Evolutionary conservation across 2,113 vertebrate species (phyloP).

Genomic region (Laticauda laticaudata): DNA sequence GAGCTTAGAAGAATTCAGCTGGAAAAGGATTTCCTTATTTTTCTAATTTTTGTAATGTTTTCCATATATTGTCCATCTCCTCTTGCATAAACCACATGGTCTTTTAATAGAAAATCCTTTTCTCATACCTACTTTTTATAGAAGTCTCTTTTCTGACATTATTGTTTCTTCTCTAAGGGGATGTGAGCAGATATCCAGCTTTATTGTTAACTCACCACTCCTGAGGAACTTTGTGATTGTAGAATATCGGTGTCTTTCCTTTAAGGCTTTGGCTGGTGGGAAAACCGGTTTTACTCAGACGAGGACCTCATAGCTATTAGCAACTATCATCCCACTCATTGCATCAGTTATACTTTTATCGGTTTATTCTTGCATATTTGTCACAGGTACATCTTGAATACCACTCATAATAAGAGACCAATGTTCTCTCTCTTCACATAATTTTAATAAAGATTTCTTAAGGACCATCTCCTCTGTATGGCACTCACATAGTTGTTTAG

Average conservation of each 20-base stretch:
- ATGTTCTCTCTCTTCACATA: not conserved
- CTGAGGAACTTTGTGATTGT: not conserved
- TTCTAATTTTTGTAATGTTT: not conserved
- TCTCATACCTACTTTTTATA: not conserved
- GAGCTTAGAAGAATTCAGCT: not conserved
- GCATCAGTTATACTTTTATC: not conserved
- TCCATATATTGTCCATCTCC: not conserved
- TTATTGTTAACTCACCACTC: not conserved
- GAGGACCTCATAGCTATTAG: not conserved
- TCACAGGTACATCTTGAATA: not conserved
- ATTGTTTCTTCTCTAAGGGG: not conserved
- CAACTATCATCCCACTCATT: not conserved
- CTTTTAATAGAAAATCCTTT: not conserved
- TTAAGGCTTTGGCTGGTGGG: not conserved
- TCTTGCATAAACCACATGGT: not conserved
- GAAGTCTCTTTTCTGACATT: not conserved
- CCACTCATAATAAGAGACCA: not conserved
- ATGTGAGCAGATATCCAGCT: not conserved
- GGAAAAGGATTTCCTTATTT: not conserved
- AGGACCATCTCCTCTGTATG: not conserved
- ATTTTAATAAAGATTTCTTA: not conserved
- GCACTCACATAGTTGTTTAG: not conserved
- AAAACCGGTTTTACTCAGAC: constrained; percentile 5
- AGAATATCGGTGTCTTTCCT: not conserved
- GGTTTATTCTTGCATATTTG: not conserved